Evolutionary conservation across 1,140 invertebrate genomes (phyloP).

Genomic region (Lutraria rhynchaena): DNA sequence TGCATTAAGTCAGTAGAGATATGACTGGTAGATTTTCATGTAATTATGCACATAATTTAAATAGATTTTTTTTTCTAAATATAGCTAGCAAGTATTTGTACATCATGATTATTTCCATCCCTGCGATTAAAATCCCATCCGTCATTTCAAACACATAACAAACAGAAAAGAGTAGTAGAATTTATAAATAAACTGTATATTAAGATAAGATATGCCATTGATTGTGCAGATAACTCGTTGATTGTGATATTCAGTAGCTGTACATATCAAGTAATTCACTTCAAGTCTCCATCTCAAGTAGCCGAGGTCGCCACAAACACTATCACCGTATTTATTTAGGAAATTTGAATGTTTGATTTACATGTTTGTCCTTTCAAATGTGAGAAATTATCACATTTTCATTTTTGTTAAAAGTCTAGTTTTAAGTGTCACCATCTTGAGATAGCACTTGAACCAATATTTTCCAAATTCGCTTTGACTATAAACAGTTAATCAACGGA

Average conservation of each 20-base stretch:
- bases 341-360: conserved; percentile 35
- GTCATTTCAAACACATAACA: not conserved
- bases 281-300: conserved; percentile 30
- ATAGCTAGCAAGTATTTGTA: not conserved
- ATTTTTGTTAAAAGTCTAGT: conserved; percentile 27
- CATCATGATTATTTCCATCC: not conserved
- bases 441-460: not conserved
- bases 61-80: too few species aligned
- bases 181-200: not conserved
- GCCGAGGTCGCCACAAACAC: conserved; percentile 15
- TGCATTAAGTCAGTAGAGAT: too few species aligned
- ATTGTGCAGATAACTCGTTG: not conserved
- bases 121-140: not conserved
- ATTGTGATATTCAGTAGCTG: conserved; percentile 20
- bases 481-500: too few species aligned
- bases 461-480: not conserved
- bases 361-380: conserved; percentile 20
- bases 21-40: too few species aligned
- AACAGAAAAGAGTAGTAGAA: not conserved
- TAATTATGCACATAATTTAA: too few species aligned
- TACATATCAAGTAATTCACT: conserved; percentile 23
- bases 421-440: not conserved
- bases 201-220: not conserved
- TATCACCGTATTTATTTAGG: conserved; percentile 28
- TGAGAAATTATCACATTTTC: conserved; percentile 40